These are phyloP conservation scores for Hyposmocoma kahamanoa DNA, from an alignment of 1,140 invertebrate species.

Conservation along the genomic window DNA sequence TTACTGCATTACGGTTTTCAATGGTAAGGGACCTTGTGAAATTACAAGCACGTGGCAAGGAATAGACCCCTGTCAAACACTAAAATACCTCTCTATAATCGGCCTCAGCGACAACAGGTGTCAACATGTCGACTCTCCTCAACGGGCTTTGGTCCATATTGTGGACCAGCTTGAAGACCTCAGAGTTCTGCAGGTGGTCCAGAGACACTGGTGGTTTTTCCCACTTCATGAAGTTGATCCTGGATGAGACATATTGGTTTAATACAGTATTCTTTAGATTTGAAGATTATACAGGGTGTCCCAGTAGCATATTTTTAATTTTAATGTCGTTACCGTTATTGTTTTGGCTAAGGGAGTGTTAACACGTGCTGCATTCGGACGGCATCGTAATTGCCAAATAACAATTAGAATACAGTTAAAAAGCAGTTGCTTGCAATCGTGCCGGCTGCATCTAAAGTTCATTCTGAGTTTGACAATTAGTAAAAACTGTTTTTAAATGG, in stretches of 20 bases:
- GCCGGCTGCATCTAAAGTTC: no score
- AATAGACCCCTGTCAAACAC: not conserved
- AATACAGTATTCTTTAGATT: no score
- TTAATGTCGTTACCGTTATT: no score
- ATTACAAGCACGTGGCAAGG: not conserved
- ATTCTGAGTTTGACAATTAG: no score
- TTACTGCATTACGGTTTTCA: no score
- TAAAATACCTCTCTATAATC: constrained; percentile 74
- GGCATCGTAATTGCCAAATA: no score
- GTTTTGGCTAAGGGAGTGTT: constrained; percentile 11
- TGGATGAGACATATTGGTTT: constrained; percentile 37
- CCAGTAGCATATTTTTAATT: no score
- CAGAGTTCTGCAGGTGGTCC: constrained; percentile 81
- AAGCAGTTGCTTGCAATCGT: no score
- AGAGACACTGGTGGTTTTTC: constrained; percentile 81
- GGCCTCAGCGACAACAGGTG: constrained; percentile 78
- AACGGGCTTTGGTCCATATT: constrained; percentile 79
- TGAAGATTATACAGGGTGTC: no score
- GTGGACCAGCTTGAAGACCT: constrained; percentile 83
- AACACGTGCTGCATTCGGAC: not conserved
- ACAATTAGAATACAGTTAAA: no score
- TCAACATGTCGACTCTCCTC: constrained; percentile 76
- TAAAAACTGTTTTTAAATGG: no score
- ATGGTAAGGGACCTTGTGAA: not conserved
- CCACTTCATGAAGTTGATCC: constrained; percentile 87